These are phyloP conservation scores for Parus major DNA, from an alignment of 2,113 vertebrate species.

Conservation along the genomic window DNA sequence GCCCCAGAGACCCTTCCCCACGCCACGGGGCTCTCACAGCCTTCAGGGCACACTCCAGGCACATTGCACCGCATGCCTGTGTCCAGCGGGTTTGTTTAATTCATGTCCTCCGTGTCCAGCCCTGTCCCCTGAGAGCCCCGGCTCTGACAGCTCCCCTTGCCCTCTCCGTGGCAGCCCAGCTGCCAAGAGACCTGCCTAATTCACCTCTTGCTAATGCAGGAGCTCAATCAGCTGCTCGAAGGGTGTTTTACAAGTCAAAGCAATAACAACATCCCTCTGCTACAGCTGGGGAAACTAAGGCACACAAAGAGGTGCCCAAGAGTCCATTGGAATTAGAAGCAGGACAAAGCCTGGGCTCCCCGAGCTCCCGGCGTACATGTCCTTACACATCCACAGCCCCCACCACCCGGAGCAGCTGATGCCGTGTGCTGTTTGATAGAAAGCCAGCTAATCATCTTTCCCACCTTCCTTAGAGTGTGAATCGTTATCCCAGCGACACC, in stretches of 20 bases:
- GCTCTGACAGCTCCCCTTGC: not conserved
- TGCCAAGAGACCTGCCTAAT: not conserved
- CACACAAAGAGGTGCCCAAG: not conserved
- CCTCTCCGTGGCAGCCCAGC: not conserved
- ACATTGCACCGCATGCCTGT: accelerated
- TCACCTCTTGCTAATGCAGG: not conserved
- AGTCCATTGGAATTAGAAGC: conserved; percentile 47
- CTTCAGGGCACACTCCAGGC: not conserved
- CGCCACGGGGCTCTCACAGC: accelerated
- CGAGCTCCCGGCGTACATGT: not conserved
- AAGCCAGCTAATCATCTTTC: conserved; percentile 62
- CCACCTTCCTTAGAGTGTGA: conserved; percentile 52
- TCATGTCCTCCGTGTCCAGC: accelerated
- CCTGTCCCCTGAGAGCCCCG: not conserved
- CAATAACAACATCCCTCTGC: not conserved
- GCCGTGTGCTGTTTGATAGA: not conserved
- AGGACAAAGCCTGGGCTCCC: not conserved
- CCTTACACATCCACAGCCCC: conserved; percentile 15
- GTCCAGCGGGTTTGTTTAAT: not conserved
- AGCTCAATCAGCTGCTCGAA: not conserved
- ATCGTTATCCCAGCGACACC: conserved; percentile 62
- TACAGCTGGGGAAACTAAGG: conserved; percentile 42
- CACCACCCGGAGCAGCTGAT: conserved; percentile 13
- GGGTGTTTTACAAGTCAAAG: not conserved
- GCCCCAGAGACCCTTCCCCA: not conserved